A percentile compares a stretch with the other conserved stretches of the same genome.
Conservation (phyloP, 1,140 invertebrate genomes). For the Alviniconcha marisindica region DNA sequence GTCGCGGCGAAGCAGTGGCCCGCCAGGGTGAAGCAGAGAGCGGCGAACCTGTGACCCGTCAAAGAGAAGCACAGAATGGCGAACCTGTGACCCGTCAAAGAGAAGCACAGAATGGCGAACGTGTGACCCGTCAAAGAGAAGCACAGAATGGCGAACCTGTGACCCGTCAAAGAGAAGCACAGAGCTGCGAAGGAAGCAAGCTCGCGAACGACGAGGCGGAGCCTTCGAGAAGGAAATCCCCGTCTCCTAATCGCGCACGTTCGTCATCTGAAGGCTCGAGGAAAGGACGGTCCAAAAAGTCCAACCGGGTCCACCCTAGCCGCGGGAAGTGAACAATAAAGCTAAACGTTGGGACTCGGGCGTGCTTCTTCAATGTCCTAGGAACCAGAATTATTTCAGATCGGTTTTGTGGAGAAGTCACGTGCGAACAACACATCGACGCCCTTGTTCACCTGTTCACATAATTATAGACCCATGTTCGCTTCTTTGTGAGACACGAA, state of each 20-base stretch:
- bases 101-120: neutral
- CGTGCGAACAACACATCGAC: neutral
- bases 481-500: too few relatives aligned
- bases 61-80: too few relatives aligned
- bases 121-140: too few relatives aligned
- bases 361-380: neutral
- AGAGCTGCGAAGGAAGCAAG: neutral
- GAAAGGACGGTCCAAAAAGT: neutral
- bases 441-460: neutral
- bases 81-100: too few relatives aligned
- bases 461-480: neutral
- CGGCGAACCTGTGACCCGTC: too few relatives aligned
- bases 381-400: neutral
- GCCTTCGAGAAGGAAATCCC: neutral
- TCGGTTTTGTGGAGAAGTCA: neutral
- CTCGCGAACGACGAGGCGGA: neutral
- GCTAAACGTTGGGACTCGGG: neutral
- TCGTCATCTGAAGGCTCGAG: neutral
- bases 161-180: too few relatives aligned
- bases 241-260: neutral
- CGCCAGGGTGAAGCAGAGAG: too few relatives aligned
- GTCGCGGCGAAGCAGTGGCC: too few relatives aligned
- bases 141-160: neutral
- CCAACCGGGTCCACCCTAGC: slow-evolving; percentile 13
- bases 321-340: neutral